Evolutionary conservation across 2,888 invertebrate genomes (phyloP).

Genomic region (Polymixis flavicincta): DNA sequence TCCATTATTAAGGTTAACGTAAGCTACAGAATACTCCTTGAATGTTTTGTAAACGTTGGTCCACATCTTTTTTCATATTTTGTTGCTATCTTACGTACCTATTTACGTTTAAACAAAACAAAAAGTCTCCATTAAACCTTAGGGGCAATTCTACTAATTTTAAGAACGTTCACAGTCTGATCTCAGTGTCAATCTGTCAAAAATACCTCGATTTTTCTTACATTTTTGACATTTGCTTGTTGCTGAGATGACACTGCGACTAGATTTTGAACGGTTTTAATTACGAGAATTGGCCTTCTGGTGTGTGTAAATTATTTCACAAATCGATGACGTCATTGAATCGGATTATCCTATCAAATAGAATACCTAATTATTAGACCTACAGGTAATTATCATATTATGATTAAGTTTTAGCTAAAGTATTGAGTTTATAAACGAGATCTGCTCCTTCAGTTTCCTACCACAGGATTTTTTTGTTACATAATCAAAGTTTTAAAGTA

Average conservation of each 20-base stretch:
- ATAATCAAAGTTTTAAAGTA: background rate
- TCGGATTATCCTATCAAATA: background rate
- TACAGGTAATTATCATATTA: background rate
- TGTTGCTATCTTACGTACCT: background rate
- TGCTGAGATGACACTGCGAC: no score
- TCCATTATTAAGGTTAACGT: conserved; percentile 43
- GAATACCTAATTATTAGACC: background rate
- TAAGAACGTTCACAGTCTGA: no score
- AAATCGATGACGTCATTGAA: background rate
- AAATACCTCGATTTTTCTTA: no score
- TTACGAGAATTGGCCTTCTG: no score
- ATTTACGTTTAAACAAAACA: background rate
- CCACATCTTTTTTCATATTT: background rate
- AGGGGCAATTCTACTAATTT: no score
- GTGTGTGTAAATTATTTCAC: background rate
- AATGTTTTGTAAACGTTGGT: background rate
- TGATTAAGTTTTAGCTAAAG: background rate
- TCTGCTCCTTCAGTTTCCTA: background rate
- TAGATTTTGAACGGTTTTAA: no score
- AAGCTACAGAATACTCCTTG: background rate
- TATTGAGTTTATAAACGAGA: background rate
- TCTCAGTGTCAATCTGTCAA: no score
- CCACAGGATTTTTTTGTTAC: background rate
- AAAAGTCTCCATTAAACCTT: background rate
- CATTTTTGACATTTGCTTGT: no score